Evolutionary conservation across 2,888 invertebrate species (phyloP), one percentile per base, ranked within the genome.

Genomic region (Mamestra brassicae): DNA sequence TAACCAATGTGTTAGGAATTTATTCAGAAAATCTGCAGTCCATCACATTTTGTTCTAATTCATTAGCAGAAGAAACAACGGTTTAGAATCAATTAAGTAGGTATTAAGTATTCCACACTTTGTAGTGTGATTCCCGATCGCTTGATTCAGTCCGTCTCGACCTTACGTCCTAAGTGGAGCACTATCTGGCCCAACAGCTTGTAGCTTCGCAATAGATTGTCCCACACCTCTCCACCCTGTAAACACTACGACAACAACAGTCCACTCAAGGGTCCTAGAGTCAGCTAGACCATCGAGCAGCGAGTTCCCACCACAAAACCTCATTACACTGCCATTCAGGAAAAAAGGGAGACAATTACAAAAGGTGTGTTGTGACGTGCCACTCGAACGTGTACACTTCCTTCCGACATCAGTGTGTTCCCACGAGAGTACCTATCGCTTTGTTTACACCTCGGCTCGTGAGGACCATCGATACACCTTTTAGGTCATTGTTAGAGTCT

Each of bases 331-430:
- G 89, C 90, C 85, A 88, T 89, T 78, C 74, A 82, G 71, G 71
- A 86, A 85, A 70, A 88, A 90, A 89, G 88, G 91, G 92, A 93
- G 92, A 90, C 89, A 91, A 92, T 92, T 90, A 92, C 86, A 87
- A 93, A 92, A 94, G 93, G 92, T 89, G 89, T 85, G 80, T 67
- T 78, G 83, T 80, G 83, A 82, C 80, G 82, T 81, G 71, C 73
- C 89, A 88, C 92, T 92, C 88, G 80, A 89, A 17, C 68, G 57
- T 68, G 54, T 87, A 89, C 86, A 92, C 94, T 93, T 95, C 94
- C 94, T 94, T 94, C 94, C 94, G 90, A 90, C 85, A 74, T 66
- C 79, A 71, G 80, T 47, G 26, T 34, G 87, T 87, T 87, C 87
- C 88, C 87, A 87, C 85, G 84, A 78, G 74, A 72, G 74, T 45